Conservation (phyloP, 2,113 vertebrate species). For the Spea multiplicata region DNA sequence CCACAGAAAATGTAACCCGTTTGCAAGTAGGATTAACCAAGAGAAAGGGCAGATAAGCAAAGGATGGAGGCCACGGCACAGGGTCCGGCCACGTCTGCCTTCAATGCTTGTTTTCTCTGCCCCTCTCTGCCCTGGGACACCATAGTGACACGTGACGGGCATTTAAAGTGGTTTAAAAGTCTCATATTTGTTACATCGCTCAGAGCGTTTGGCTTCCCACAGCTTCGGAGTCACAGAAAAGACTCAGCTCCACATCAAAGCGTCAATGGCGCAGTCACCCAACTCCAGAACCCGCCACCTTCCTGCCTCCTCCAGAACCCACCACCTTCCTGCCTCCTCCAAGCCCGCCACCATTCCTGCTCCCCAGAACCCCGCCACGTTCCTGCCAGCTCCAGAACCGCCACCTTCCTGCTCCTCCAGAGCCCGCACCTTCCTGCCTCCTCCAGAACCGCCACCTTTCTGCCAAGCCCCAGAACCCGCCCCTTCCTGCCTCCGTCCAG, state of each 20-base stretch:
- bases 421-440: background rate
- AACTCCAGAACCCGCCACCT: too few species aligned
- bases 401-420: background rate
- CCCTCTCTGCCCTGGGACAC: background rate
- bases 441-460: too few species aligned
- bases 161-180: too few species aligned
- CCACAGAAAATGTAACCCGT: background rate
- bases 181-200: too few species aligned
- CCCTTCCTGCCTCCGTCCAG: too few species aligned
- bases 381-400: too few species aligned
- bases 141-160: too few species aligned
- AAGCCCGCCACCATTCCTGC: background rate
- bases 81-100: background rate
- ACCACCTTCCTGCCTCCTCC: too few species aligned
- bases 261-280: background rate
- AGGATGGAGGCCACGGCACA: background rate
- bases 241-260: background rate
- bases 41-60: conserved; percentile 11
- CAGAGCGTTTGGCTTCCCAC: too few species aligned
- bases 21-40: conserved; percentile 14
- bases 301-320: background rate
- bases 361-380: too few species aligned
- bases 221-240: background rate
- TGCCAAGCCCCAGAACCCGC: background rate
- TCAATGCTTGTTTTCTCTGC: background rate